These are phyloP conservation scores for Magallana angulata DNA, from an alignment of 1,140 invertebrate species.

Conservation along the genomic window DNA sequence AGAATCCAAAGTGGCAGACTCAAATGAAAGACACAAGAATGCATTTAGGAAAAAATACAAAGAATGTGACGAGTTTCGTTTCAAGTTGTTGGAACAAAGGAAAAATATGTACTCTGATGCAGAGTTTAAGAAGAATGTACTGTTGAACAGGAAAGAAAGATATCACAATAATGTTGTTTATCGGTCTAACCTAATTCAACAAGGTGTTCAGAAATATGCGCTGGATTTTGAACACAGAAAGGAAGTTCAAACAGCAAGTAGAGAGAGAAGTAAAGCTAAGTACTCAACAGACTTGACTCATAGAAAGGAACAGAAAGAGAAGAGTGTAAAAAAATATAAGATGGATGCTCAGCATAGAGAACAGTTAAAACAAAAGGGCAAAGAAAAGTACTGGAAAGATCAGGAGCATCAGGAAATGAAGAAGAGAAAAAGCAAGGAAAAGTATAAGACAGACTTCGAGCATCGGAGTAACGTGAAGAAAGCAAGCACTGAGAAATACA, in stretches of 20 bases:
- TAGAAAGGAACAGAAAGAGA: not conserved
- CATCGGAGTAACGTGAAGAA: not conserved
- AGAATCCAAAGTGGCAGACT: not conserved
- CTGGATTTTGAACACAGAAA: constrained; percentile 5
- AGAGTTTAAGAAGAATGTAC: not conserved
- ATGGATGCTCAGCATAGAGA: too few species aligned
- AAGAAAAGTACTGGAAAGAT: too few species aligned
- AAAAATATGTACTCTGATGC: too few species aligned
- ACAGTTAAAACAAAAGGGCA: too few species aligned
- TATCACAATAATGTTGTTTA: not conserved
- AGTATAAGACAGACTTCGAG: not conserved
- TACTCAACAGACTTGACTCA: not conserved
- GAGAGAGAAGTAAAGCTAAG: not conserved
- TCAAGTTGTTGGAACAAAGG: too few species aligned
- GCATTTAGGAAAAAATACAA: not conserved
- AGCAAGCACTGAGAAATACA: not conserved
- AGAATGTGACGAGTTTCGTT: too few species aligned
- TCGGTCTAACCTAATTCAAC: not conserved
- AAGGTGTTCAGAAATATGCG: constrained; percentile 16
- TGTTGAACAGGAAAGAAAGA: not conserved
- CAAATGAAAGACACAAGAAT: not conserved
- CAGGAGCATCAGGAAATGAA: too few species aligned
- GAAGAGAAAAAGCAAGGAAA: not conserved
- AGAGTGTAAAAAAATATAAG: too few species aligned
- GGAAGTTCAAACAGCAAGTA: not conserved